Conservation (phyloP, 2,888 invertebrate genomes). For the Dascillus cervinus region DNA sequence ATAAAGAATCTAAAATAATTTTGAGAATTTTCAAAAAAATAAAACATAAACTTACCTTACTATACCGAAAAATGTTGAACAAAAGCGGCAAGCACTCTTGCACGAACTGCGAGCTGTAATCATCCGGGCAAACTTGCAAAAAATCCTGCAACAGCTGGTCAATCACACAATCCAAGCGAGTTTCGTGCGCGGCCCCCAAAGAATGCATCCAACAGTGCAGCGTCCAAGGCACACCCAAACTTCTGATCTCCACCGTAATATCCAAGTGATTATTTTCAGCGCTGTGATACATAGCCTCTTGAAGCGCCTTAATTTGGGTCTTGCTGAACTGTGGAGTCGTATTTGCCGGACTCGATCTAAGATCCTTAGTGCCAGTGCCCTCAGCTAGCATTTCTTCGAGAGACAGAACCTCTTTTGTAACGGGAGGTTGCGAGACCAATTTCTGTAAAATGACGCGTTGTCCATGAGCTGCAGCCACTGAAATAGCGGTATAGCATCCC, state of each 20-base stretch:
- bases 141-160: slow-evolving; percentile 86
- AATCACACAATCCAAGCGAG: slow-evolving; percentile 74
- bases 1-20: slow-evolving; percentile 3
- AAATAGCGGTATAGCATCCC: slow-evolving; percentile 82
- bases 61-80: slow-evolving; percentile 83
- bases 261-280: slow-evolving; percentile 88
- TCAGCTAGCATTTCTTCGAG: slow-evolving; percentile 87
- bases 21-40: too few relatives aligned
- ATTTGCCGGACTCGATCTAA: slow-evolving; percentile 25
- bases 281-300: slow-evolving; percentile 92
- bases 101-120: slow-evolving; percentile 82
- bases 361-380: slow-evolving; percentile 43
- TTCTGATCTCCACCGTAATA: slow-evolving; percentile 79
- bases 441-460: slow-evolving; percentile 73
- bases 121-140: slow-evolving; percentile 82
- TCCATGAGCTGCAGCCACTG: slow-evolving; percentile 84
- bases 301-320: slow-evolving; percentile 74
- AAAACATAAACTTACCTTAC: slow-evolving; percentile 58
- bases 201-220: slow-evolving; percentile 90
- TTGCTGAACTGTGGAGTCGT: slow-evolving; percentile 59
- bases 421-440: slow-evolving; percentile 63
- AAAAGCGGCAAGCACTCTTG: slow-evolving; percentile 83
- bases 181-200: slow-evolving; percentile 77
- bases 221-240: slow-evolving; percentile 84
- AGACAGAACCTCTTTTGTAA: slow-evolving; percentile 67